Evolutionary conservation across 1,140 invertebrate genomes (phyloP).

Genomic region (Pseudomyrmex concolor): DNA sequence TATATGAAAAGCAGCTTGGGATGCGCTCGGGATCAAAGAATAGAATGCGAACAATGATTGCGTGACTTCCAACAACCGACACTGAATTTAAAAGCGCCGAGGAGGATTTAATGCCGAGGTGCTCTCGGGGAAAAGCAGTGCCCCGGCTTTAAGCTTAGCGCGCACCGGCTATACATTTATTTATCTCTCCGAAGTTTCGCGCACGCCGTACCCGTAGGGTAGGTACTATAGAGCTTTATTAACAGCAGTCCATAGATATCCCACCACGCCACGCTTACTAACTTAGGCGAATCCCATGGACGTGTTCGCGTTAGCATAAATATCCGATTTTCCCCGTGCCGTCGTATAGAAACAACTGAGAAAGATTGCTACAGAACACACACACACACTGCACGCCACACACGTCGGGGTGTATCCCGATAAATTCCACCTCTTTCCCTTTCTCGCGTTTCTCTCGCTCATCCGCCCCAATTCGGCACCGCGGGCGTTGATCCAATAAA

Average conservation of each 20-base stretch:
- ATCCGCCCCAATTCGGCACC: neutral
- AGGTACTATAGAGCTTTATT: conserved; percentile 44
- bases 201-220: neutral
- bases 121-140: conserved; percentile 2
- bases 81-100: conserved; percentile 42
- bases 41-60: conserved; percentile 26
- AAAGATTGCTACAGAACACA: conserved; percentile 42
- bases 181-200: conserved; percentile 52
- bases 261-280: conserved; percentile 32
- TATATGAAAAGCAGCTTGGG: neutral
- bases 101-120: conserved; percentile 26
- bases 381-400: neutral
- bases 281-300: conserved; percentile 58
- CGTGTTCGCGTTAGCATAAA: conserved; percentile 62
- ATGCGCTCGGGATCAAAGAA: neutral
- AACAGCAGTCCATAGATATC: conserved; percentile 61
- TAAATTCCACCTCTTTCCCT: conserved; percentile 9
- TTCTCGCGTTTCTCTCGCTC: neutral
- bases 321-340: conserved; percentile 51
- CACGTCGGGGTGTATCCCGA: conserved; percentile 28
- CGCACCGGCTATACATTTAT: conserved; percentile 52
- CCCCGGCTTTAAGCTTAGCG: conserved; percentile 40
- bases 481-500: conserved; percentile 62
- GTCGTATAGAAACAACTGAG: conserved; percentile 51
- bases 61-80: conserved; percentile 31